phyloP scores from a whole-genome alignment of 2,113 vertebrate genomes.

The Heliornis fulica region DNA sequence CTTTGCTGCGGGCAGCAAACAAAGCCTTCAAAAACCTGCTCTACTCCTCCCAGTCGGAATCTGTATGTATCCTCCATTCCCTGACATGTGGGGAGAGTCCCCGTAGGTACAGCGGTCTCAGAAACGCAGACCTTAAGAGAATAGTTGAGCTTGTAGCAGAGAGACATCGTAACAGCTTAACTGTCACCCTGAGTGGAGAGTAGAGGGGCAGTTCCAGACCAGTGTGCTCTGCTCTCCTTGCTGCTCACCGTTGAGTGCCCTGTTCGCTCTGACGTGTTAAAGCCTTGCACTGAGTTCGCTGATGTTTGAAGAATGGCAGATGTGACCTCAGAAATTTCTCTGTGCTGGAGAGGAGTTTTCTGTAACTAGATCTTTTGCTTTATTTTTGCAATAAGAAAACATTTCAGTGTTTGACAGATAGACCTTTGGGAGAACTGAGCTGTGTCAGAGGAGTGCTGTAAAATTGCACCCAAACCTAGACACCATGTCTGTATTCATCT shows the following conservation, averaged over 20 bases:
- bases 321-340: neutral
- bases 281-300: neutral
- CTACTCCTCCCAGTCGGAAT: slow-evolving; percentile 94
- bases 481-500: neutral
- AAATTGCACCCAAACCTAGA: neutral
- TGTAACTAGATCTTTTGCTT: neutral
- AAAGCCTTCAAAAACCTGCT: slow-evolving; percentile 94
- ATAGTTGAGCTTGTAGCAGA: neutral
- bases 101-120: neutral
- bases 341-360: neutral
- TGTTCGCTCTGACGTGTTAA: neutral
- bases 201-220: neutral
- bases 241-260: neutral
- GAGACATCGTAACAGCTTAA: accelerated
- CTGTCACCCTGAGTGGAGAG: accelerated
- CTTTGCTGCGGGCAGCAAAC: slow-evolving; percentile 91
- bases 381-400: neutral
- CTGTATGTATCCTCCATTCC: slow-evolving; percentile 75
- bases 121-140: neutral
- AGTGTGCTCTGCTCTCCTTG: neutral
- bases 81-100: neutral
- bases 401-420: neutral
- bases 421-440: neutral
- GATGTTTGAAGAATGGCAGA: neutral
- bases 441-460: neutral